phyloP scores from a whole-genome alignment of 1,140 invertebrate species.

The Calosoma granatense region DNA sequence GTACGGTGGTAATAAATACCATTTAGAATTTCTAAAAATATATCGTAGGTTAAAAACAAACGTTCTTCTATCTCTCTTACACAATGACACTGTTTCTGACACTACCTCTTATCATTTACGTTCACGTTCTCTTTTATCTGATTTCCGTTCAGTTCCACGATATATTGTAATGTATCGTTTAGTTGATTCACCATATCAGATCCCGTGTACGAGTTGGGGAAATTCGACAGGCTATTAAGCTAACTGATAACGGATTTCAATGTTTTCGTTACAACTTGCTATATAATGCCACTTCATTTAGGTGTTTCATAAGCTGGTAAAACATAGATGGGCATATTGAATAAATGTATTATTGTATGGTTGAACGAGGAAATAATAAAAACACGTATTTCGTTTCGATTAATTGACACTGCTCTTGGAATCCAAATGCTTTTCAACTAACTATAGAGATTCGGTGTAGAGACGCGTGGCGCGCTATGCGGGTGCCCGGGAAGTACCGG shows the following conservation, averaged over 20 bases:
- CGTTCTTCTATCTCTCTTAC: conserved; percentile 1
- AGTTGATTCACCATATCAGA: not conserved
- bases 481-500: no score
- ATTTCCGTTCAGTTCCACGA: no score
- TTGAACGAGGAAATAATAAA: not conserved
- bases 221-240: no score
- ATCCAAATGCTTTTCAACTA: not conserved
- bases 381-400: not conserved
- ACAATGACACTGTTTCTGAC: no score
- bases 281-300: conserved; percentile 2
- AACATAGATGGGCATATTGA: conserved; percentile 2
- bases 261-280: no score
- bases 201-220: no score
- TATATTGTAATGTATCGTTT: no score
- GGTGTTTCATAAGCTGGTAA: not conserved
- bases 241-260: no score
- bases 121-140: no score
- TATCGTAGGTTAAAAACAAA: not conserved
- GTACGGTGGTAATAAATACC: not conserved
- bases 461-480: no score
- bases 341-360: conserved; percentile 8
- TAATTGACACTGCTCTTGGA: not conserved
- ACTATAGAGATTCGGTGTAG: no score
- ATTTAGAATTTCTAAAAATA: conserved; percentile 4
- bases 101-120: no score